These are phyloP conservation scores for Hydropotes inermis DNA, from an alignment of 2,113 vertebrate genomes.

Conservation along the genomic window DNA sequence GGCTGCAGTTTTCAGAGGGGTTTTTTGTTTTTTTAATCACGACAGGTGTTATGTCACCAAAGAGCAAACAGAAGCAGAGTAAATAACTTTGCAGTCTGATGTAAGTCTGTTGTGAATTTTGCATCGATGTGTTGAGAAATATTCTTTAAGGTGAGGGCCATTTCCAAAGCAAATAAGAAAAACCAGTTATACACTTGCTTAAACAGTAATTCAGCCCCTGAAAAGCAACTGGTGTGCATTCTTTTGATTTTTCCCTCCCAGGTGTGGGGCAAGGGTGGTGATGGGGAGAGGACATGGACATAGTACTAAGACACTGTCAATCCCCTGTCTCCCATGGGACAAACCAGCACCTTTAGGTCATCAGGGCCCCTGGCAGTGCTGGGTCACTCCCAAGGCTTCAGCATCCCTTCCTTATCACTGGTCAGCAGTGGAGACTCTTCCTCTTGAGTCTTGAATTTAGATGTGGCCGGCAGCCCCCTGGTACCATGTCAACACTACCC, in stretches of 20 bases:
- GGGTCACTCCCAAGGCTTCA: background rate
- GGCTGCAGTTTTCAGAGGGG: background rate
- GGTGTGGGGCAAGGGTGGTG: background rate
- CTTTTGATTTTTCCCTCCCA: background rate
- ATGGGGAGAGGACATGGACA: background rate
- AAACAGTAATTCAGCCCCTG: background rate
- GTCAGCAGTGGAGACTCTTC: background rate
- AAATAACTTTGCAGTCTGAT: too few species aligned
- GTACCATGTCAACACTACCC: background rate
- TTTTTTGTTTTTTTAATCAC: background rate
- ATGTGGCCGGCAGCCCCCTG: background rate
- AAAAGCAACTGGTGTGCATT: background rate
- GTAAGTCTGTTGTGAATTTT: background rate
- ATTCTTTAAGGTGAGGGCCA: background rate
- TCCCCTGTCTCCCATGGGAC: accelerated
- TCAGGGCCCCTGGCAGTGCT: background rate
- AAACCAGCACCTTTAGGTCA: background rate
- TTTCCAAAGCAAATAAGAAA: background rate
- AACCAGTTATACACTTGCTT: background rate
- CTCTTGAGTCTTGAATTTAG: background rate
- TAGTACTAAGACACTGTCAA: accelerated
- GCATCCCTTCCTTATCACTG: accelerated
- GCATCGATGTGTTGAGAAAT: background rate
- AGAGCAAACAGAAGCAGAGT: background rate
- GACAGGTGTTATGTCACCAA: background rate